Evolutionary conservation across 2,113 vertebrate species (phyloP), one percentile per base, ranked within the genome.

Genomic region (Morone chrysops): DNA sequence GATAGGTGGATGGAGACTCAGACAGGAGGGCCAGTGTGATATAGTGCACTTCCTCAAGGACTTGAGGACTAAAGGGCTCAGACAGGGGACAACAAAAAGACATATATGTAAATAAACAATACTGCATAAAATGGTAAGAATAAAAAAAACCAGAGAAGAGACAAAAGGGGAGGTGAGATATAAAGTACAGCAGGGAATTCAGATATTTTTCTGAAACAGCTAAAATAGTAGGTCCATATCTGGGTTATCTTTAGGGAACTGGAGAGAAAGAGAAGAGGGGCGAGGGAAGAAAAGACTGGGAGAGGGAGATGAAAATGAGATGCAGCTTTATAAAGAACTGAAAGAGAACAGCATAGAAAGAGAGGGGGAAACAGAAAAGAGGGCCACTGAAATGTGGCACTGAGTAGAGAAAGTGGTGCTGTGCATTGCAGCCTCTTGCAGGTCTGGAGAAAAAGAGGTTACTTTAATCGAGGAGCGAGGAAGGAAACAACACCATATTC

Each of bases 221-320:
- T 75, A 60, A 73, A 75, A 71, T 18, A 54, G 41, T 25, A 36
- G 60, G 68, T 72, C 60, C 36, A 73, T 83, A 53, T 80, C 62
- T 20, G 69, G 51, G 22, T 54, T 43, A 38, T 76, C 83, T 78
- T 70, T 47, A 67, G 50, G 72, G 69, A 75, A 40, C 31, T 50
- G 54, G 25, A 40, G 48, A 47, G 8, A 54, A 41, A 54, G 54
- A 50, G 20, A 45, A 40, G 2, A 51, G 45, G 18, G 7, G 8
- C 0, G 36, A 36, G 20, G 5, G 11, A 47, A 20, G 12, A 14
- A 1, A 61, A 8, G 66, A 43, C 4, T 0, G 5, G 17, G 79
- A 13, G n/a, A 57, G 40, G 14, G 6, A 70, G 38, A 74, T 4
- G 20, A 70, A 73, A 63, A 81, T 66, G 43, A 83, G 51, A 71